These are phyloP conservation scores for Melanotaenia parkinsoni DNA, from an alignment of 2,797 vertebrate species.

Conservation along the genomic window DNA sequence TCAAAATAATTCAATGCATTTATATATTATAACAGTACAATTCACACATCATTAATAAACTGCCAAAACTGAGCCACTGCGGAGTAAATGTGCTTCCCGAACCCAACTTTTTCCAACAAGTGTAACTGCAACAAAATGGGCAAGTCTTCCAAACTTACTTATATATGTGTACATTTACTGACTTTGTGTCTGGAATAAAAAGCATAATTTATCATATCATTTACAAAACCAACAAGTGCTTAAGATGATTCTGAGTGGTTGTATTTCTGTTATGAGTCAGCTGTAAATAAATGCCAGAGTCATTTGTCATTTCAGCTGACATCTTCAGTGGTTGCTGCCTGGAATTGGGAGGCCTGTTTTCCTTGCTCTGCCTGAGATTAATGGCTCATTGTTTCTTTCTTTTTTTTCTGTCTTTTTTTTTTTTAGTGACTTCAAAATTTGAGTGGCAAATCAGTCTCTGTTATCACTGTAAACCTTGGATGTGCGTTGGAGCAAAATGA, in stretches of 20 bases:
- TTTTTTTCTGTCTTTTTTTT: too few species aligned
- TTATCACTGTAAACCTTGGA: neutral
- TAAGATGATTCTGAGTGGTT: slow-evolving; percentile 2
- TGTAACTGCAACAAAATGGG: too few species aligned
- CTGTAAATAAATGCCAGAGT: neutral
- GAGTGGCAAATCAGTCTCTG: neutral
- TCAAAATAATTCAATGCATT: too few species aligned
- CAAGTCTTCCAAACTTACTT: neutral
- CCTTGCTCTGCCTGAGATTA: neutral
- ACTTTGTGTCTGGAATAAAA: neutral
- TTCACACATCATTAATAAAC: too few species aligned
- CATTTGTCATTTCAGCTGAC: slow-evolving; percentile 4
- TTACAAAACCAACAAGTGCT: neutral
- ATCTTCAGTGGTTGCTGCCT: neutral
- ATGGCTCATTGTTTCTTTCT: neutral
- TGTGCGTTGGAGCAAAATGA: neutral
- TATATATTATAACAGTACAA: too few species aligned
- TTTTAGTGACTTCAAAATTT: neutral
- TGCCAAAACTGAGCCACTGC: too few species aligned
- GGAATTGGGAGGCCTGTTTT: neutral
- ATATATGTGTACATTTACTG: neutral
- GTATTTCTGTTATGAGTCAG: slow-evolving; percentile 19
- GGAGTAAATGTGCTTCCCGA: too few species aligned
- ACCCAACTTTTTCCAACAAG: too few species aligned
- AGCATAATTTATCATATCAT: slow-evolving; percentile 1